A percentile compares a stretch with the other conserved stretches of the same genome.
phyloP scores from a whole-genome alignment of 2,113 vertebrate species.

The Jaculus jaculus region DNA sequence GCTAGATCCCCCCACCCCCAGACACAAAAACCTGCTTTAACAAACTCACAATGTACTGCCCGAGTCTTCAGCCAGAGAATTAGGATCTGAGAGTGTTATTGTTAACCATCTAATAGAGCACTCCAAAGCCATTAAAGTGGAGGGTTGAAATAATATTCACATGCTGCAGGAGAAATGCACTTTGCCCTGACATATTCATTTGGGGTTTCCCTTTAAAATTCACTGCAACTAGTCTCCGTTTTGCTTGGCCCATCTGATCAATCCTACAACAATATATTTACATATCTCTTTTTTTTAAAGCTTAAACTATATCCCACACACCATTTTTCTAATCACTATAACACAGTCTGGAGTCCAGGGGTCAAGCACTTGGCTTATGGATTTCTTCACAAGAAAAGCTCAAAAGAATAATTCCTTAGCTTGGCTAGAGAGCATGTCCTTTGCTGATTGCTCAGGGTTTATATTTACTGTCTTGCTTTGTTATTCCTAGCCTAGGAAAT shows the following conservation, averaged over 20 bases:
- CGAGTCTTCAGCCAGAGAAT: background rate
- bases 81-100: background rate
- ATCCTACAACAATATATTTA: conserved; percentile 45
- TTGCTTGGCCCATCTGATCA: conserved; percentile 30
- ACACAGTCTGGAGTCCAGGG: background rate
- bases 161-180: background rate
- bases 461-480: background rate
- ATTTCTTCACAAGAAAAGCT: conserved; percentile 44
- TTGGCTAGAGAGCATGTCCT: background rate
- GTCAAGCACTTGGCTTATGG: conserved; percentile 28
- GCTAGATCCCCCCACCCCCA: no score
- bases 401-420: background rate
- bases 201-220: conserved; percentile 48
- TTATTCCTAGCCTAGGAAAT: background rate
- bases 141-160: background rate
- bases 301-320: background rate
- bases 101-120: background rate
- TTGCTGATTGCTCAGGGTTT: background rate
- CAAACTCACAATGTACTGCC: background rate
- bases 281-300: conserved; percentile 1
- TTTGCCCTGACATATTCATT: conserved; percentile 27
- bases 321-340: conserved; percentile 33
- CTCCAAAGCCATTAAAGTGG: background rate
- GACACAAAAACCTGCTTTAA: background rate
- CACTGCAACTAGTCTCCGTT: conserved; percentile 8